phyloP scores from a whole-genome alignment of 1,140 invertebrate species.

The Eueides isabella region DNA sequence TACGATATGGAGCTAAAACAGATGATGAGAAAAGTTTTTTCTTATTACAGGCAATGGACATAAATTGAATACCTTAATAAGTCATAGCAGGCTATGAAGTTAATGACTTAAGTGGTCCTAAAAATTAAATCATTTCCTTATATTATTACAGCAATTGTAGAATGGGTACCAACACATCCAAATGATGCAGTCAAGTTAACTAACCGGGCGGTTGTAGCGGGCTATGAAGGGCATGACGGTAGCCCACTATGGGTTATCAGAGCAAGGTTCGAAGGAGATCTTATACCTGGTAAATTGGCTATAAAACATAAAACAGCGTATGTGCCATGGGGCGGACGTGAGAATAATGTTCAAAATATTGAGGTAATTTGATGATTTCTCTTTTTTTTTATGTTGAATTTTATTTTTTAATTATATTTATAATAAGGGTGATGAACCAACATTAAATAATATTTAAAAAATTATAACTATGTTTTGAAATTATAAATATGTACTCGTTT shows the following conservation, averaged over 20 bases:
- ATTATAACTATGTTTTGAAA: too few relatives aligned
- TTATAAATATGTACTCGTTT: too few relatives aligned
- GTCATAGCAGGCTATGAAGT: too few relatives aligned
- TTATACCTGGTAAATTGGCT: constrained; percentile 70
- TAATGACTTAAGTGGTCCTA: too few relatives aligned
- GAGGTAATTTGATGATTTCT: constrained; percentile 48
- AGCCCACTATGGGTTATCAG: constrained; percentile 73
- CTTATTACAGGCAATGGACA: too few relatives aligned
- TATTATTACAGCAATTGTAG: constrained; percentile 60
- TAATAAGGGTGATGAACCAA: too few relatives aligned
- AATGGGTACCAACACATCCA: constrained; percentile 61
- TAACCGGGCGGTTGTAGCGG: constrained; percentile 63
- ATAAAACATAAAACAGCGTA: constrained; percentile 66
- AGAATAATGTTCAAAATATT: constrained; percentile 62
- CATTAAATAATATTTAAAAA: too few relatives aligned
- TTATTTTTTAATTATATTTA: too few relatives aligned
- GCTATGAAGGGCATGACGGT: constrained; percentile 65
- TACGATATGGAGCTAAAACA: too few relatives aligned
- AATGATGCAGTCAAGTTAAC: constrained; percentile 45
- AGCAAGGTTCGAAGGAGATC: constrained; percentile 56
- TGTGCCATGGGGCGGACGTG: constrained; percentile 66
- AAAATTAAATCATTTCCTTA: background rate
- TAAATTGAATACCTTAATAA: too few relatives aligned
- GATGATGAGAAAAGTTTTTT: too few relatives aligned
- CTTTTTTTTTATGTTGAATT: background rate